Evolutionary conservation across 2,888 invertebrate genomes (phyloP), one percentile per base, ranked within the genome.

Genomic region (Micoletzkya japonica): DNA sequence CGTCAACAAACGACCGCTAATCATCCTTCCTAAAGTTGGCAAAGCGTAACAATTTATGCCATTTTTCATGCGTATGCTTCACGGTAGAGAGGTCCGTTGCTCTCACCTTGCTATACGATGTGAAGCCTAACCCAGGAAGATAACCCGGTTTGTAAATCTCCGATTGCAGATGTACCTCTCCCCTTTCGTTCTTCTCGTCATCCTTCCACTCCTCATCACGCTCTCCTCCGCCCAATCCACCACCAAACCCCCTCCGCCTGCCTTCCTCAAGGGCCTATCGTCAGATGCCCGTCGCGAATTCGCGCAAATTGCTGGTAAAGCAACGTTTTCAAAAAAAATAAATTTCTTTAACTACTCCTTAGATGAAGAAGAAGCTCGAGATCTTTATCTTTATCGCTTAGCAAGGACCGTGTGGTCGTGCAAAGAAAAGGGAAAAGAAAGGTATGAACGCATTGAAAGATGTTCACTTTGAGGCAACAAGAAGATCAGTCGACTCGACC

Each of bases 161-260:
- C n/a, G n/a, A 14, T 44, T 44, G 20, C 14, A 44, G 44, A 44
- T 44, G 44, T 14, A 44, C 14, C 20, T 44, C 10, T 52, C 52
- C 52, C 50, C 50, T 10, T 50, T 63, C 26, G 32, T 63, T 50
- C 50, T 63, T 26, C 36, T 63, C n/a, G 49, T 63, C 26, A 32
- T 63, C 63, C 50, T 63, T 26, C 36, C 63, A 30, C 34, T 63
- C 50, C 24, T 36, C 7, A n/a, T n/a, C n/a, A 14, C 30, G 4
- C 0, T 50, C 24, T 32, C 34, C 32, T 17, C 36, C 50, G 32
- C 63, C 26, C 63, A 63, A 50, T 4, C 60, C 7, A 14, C 59
- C 1, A 17, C 59, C 59, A 63, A 63, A 50, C 32, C 63, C 63
- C 20, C 54, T 28, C 64, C 64, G 36, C 64, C 64, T 66, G 54